Evolutionary conservation across 2,797 vertebrate genomes (phyloP).

Genomic region (Leptoclinus maculatus): DNA sequence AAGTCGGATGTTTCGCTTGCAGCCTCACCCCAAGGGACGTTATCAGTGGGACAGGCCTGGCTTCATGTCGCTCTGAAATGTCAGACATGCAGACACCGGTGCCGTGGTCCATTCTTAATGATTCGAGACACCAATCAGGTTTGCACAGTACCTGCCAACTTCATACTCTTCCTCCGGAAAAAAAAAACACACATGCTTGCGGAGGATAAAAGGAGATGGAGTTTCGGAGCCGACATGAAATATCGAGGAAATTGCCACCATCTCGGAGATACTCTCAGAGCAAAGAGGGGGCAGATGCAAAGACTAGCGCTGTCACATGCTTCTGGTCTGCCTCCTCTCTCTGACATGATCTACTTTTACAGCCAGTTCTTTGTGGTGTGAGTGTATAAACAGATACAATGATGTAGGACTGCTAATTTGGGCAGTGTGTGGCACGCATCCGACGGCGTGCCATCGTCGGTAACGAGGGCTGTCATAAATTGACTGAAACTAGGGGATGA

Average conservation of each 20-base stretch:
- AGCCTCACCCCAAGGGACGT: constrained; percentile 61
- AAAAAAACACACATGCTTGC: constrained; percentile 12
- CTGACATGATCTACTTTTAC: constrained; percentile 46
- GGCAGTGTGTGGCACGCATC: constrained; percentile 26
- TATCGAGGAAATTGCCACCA: constrained; percentile 48
- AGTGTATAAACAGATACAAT: constrained; percentile 41
- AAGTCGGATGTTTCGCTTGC: constrained; percentile 37
- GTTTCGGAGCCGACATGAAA: constrained; percentile 49
- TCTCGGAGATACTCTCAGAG: constrained; percentile 35
- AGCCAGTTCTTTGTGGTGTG: constrained; percentile 39
- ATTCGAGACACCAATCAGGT: constrained; percentile 60
- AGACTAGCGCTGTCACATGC: constrained; percentile 34
- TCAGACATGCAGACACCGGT: constrained; percentile 53
- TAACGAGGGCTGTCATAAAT: constrained; percentile 55
- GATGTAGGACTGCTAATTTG: constrained; percentile 54
- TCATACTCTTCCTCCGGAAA: constrained; percentile 41
- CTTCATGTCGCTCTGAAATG: constrained; percentile 68
- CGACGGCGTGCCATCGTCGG: constrained; percentile 24
- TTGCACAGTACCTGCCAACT: constrained; percentile 54
- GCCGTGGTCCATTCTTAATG: constrained; percentile 70
- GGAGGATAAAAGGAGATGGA: constrained; percentile 37
- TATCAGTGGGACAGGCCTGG: constrained; percentile 65
- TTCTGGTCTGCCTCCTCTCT: constrained; percentile 28
- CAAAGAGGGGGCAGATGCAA: constrained; percentile 29
- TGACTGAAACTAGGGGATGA: constrained; percentile 39